Percentiles rank a stretch among this genome's conserved stretches.
Evolutionary conservation across 2,113 vertebrate species (phyloP).

Genomic region (Prionailurus viverrinus): DNA sequence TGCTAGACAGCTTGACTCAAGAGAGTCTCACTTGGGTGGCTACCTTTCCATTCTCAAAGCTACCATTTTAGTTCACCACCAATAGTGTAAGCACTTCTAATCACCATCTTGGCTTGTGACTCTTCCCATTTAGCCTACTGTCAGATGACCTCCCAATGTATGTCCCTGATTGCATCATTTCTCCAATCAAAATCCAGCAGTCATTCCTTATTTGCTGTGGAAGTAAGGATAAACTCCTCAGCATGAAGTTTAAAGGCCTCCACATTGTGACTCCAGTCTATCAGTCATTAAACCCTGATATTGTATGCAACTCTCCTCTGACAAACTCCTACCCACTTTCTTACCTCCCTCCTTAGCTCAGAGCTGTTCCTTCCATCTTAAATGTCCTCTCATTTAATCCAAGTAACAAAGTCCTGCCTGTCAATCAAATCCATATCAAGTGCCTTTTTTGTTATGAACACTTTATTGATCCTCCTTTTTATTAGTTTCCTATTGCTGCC

Average conservation of each 20-base stretch:
- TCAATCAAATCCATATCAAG: background rate
- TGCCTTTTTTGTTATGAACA: constrained; percentile 32
- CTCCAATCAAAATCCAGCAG: background rate
- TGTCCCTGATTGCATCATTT: background rate
- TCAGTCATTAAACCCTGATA: background rate
- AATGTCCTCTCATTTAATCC: background rate
- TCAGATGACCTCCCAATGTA: background rate
- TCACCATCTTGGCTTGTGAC: background rate
- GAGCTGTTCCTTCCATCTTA: background rate
- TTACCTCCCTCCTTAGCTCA: background rate
- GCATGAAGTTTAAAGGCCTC: background rate
- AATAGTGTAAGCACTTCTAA: background rate
- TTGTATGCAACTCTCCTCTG: background rate
- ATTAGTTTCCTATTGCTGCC: background rate
- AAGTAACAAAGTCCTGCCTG: background rate
- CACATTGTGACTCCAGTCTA: background rate
- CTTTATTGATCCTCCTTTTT: background rate
- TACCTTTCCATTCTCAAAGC: background rate
- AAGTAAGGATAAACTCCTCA: background rate
- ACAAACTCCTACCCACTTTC: background rate
- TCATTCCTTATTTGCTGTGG: background rate
- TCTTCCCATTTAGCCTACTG: accelerated
- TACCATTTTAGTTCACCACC: background rate
- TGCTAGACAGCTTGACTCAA: background rate
- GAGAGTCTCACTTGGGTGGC: background rate